Percentiles rank a stretch among this genome's conserved stretches.
Evolutionary conservation across 2,888 invertebrate species (phyloP).

Genomic region (Nysson spinosus): DNA sequence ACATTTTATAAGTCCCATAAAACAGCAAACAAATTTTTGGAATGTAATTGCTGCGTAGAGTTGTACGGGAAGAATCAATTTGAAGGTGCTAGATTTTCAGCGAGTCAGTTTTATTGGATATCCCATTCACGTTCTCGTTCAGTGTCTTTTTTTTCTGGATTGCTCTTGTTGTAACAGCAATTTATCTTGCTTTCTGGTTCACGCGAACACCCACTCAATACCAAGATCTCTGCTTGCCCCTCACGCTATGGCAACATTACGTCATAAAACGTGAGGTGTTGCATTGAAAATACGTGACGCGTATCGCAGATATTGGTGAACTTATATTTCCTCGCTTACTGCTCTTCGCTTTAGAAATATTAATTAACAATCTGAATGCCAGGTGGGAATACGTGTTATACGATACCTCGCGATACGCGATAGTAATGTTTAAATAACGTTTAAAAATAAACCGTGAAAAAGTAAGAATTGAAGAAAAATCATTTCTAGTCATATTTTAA

Average conservation of each 20-base stretch:
- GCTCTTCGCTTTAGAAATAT: neutral
- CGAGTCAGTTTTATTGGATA: constrained; percentile 12
- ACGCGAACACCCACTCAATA: constrained; percentile 61
- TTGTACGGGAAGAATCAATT: constrained; percentile 3
- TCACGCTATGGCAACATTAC: constrained; percentile 65
- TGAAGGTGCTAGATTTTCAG: constrained; percentile 8
- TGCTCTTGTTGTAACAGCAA: constrained; percentile 25
- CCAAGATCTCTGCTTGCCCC: constrained; percentile 29
- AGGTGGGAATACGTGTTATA: neutral
- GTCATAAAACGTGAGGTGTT: constrained; percentile 58
- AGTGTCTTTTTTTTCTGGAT: neutral
- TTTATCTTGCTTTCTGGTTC: constrained; percentile 49
- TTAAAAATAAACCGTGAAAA: no score
- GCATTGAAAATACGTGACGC: constrained; percentile 49
- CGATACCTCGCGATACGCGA: no score
- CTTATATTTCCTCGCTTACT: constrained; percentile 5
- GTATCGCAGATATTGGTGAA: constrained; percentile 36
- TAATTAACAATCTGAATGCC: neutral
- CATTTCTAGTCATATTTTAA: no score
- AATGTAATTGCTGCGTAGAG: neutral
- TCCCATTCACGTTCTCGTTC: constrained; percentile 11
- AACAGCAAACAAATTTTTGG: neutral
- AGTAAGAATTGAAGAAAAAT: no score
- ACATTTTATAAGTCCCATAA: no score
- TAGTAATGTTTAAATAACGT: no score